Percentiles rank a stretch among this genome's conserved stretches.
These are phyloP conservation scores for Molossus molossus DNA, from an alignment of 2,797 vertebrate species.

Conservation along the genomic window DNA sequence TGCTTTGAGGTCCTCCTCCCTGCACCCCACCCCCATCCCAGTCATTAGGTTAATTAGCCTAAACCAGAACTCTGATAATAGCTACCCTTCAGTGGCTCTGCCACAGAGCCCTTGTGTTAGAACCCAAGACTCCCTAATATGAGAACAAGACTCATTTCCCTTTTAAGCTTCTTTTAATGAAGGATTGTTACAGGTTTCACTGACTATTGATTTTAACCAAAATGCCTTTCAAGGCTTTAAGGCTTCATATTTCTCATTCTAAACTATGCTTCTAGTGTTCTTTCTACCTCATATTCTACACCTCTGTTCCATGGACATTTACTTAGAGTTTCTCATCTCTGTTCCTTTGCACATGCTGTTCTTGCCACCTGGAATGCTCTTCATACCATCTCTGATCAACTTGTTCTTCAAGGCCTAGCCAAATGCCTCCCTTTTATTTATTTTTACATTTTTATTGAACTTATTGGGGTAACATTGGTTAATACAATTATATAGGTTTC, in stretches of 20 bases:
- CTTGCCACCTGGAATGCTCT: background rate
- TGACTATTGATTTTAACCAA: conserved; percentile 28
- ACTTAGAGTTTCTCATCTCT: background rate
- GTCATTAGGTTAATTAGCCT: background rate
- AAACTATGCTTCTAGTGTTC: background rate
- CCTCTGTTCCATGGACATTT: conserved; percentile 8
- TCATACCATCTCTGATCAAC: background rate
- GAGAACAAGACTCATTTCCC: background rate
- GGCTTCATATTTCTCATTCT: background rate
- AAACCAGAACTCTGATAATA: background rate
- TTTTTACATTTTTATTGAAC: background rate
- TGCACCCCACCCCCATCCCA: background rate
- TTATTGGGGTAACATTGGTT: background rate
- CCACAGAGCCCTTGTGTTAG: background rate
- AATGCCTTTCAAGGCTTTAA: background rate
- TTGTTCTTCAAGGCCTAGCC: background rate
- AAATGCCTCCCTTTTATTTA: background rate
- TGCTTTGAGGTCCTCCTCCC: background rate
- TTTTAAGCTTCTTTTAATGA: background rate
- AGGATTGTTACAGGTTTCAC: background rate
- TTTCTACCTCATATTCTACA: background rate
- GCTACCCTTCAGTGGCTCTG: background rate
- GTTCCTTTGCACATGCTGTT: background rate
- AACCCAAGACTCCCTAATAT: background rate
- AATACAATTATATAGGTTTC: background rate